These are phyloP conservation scores for Lepidothrix coronata DNA, from an alignment of 2,113 vertebrate species.

Conservation along the genomic window DNA sequence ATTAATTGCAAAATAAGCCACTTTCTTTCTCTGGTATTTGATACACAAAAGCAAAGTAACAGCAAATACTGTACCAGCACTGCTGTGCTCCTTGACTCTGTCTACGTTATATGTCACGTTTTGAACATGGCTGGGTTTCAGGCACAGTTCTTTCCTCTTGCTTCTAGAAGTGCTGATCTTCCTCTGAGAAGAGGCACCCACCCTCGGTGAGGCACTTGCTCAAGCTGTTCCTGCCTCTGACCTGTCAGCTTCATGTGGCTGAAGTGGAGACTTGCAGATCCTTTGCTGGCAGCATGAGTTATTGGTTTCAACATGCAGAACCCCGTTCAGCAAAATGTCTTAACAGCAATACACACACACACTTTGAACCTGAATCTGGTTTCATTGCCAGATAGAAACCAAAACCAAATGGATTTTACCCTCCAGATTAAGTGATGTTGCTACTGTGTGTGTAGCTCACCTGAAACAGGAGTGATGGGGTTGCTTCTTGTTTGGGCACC, in stretches of 20 bases:
- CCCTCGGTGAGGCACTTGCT: rapidly evolving
- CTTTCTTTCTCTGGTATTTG: background rate
- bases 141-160: background rate
- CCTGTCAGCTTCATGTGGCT: background rate
- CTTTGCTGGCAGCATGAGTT: background rate
- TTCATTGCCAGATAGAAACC: background rate
- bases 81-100: background rate
- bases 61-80: background rate
- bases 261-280: background rate
- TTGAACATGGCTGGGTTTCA: background rate
- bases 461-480: background rate
- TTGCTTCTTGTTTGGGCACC: background rate
- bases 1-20: background rate
- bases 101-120: background rate
- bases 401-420: background rate
- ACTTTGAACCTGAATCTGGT: background rate
- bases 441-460: background rate
- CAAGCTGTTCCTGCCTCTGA: background rate
- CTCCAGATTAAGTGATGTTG: background rate
- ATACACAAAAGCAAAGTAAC: background rate
- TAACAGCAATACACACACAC: background rate
- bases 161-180: background rate
- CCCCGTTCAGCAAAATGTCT: background rate
- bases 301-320: background rate
- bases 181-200: background rate